Evolutionary conservation across 2,797 vertebrate genomes (phyloP).

Genomic region (Poecilia wingei): DNA sequence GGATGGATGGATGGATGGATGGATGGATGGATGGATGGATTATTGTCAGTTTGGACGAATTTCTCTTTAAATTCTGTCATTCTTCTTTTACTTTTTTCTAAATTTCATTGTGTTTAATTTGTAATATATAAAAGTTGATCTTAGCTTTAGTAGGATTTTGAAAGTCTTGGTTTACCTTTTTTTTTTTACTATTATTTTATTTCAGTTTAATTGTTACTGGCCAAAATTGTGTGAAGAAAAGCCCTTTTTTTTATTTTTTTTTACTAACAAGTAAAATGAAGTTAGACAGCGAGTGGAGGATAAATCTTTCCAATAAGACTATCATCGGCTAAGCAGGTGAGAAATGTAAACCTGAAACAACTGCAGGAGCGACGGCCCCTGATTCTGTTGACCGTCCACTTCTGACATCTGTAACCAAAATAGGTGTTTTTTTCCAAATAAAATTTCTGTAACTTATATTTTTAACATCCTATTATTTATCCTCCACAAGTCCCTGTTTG

Average conservation of each 20-base stretch:
- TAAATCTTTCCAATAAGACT: background rate
- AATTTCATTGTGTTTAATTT: background rate
- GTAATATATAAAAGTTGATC: background rate
- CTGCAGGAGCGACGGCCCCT: background rate
- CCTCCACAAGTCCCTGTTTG: background rate
- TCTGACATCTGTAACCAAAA: background rate
- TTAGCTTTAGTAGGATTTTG: background rate
- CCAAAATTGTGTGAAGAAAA: background rate
- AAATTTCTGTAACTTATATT: background rate
- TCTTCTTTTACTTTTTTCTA: background rate
- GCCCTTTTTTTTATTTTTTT: background rate
- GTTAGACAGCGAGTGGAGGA: background rate
- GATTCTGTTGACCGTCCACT: background rate
- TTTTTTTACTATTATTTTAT: background rate
- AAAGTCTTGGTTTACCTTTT: background rate
- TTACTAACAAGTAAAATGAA: background rate
- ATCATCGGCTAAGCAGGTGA: background rate
- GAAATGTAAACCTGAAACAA: background rate
- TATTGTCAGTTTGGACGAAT: background rate
- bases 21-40: background rate
- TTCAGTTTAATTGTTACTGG: background rate
- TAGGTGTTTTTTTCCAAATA: background rate
- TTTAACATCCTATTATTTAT: background rate
- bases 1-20: too few species aligned
- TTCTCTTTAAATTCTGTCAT: background rate